Conservation (phyloP, 1,140 invertebrate genomes). For the Drosophila trapezifrons region DNA sequence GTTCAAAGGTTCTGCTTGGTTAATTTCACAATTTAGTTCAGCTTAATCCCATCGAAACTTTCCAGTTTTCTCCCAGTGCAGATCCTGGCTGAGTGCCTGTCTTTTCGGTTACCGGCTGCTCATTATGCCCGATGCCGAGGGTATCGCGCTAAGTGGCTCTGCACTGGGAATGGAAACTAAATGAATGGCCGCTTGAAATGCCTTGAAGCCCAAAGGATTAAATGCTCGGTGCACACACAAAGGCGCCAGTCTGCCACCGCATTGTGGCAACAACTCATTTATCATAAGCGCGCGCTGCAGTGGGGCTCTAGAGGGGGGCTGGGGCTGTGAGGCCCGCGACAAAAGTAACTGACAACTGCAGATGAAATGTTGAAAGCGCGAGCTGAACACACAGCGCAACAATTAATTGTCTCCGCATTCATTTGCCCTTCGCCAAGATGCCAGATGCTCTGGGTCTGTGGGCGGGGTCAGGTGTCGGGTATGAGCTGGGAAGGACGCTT, state of each 20-base stretch:
- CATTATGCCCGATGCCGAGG: slow-evolving; percentile 50
- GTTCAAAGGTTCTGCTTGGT: too few species aligned
- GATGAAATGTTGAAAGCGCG: slow-evolving; percentile 81
- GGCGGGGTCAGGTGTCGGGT: slow-evolving; percentile 12
- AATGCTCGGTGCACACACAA: slow-evolving; percentile 51
- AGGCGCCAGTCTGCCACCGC: slow-evolving; percentile 56
- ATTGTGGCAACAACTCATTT: slow-evolving; percentile 78
- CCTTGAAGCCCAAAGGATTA: slow-evolving; percentile 62
- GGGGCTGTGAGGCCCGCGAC: slow-evolving; percentile 31
- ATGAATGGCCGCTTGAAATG: slow-evolving; percentile 58
- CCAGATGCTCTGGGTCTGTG: slow-evolving; percentile 24
- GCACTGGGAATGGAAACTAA: slow-evolving; percentile 50
- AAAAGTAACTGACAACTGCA: slow-evolving; percentile 79
- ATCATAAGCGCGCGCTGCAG: slow-evolving; percentile 64
- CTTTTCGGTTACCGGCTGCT: slow-evolving; percentile 27
- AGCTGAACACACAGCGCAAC: slow-evolving; percentile 76
- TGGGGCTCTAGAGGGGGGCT: slow-evolving; percentile 7
- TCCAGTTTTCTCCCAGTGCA: not conserved
- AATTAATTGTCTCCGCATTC: slow-evolving; percentile 79
- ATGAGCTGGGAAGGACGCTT: slow-evolving; percentile 9
- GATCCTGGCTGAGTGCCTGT: not conserved
- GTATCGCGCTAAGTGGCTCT: slow-evolving; percentile 46
- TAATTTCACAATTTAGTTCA: too few species aligned
- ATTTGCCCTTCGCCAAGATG: slow-evolving; percentile 48
- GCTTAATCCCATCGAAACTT: not conserved